Conservation (phyloP, 92 coral and sea anemone species). For the Parazoanthus darwini region DNA sequence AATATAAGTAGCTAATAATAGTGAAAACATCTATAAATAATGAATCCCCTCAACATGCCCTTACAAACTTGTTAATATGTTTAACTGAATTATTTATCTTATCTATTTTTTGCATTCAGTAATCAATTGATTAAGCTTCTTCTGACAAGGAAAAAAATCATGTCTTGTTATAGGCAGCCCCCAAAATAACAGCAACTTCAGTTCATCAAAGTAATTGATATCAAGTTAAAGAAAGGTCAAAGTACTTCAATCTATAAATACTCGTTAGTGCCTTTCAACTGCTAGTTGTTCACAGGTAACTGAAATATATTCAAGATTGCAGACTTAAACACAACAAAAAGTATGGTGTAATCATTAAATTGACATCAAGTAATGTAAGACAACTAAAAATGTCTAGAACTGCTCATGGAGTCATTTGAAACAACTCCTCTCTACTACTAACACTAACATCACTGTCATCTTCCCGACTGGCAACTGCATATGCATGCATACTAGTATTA, state of each 20-base stretch:
- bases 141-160: not conserved
- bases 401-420: not conserved
- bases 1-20: too few relatives aligned
- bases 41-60: not conserved
- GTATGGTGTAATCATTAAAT: not conserved
- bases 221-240: not conserved
- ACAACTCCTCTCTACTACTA: not conserved
- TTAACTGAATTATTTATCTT: not conserved
- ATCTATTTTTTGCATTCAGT: not conserved
- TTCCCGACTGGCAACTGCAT: constrained; percentile 24
- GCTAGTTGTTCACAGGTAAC: not conserved
- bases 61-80: not conserved
- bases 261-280: not conserved
- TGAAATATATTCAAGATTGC: not conserved
- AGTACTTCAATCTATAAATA: not conserved
- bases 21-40: not conserved
- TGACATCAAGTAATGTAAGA: not conserved
- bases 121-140: not conserved
- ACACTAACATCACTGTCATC: constrained; percentile 5
- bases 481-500: constrained; percentile 14
- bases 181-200: not conserved
- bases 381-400: not conserved
- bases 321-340: not conserved
- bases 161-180: not conserved
- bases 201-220: not conserved